Evolutionary conservation across 1,140 invertebrate species (phyloP), one percentile per base, ranked within the genome.

Genomic region (Prorops nasuta): DNA sequence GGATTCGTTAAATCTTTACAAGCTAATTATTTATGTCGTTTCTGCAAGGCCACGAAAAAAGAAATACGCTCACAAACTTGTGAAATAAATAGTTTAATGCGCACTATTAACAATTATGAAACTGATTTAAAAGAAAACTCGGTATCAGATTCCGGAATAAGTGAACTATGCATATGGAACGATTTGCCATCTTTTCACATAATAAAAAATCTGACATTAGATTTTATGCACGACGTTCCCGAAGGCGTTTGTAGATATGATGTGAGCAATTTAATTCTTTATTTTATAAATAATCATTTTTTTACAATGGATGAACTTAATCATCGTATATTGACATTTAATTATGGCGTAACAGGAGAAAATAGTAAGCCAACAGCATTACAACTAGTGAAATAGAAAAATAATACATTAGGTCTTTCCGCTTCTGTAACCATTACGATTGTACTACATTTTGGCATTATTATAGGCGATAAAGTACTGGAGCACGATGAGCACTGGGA

Each of bases 141-240:
- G 20, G 41, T 49, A 7, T 49, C 54, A 10, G 6, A 19, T 8
- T 51, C 54, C 16, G 56, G 54, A 18, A 48, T 56, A 22, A 17
- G 17, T 37, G 42, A 48, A 52, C 18, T 12, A 40, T 51, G 37
- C 15, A 43, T 56, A 1, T 49, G 51, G 22, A 56, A 56, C 36
- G 46, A 51, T 14, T n/a, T 56, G 19, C 20, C 20, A 2, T 49
- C 54, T n/a, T 56, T 41, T 52, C 49, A 56, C 35, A 46, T 39
- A 0, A 16, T 46, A 20, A 2, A 48, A 48, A 56, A 48, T 46
- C 10, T 45, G 1, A 49, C 22, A 16, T 22, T 42, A 15, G 43
- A 52, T 36, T 31, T 49, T 28, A 52, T 56, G 49, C 54, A 51
- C 19, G 54, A 49, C n/a, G n/a, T n/a, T n/a, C n/a, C n/a, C n/a